Evolutionary conservation across 2,797 vertebrate genomes (phyloP).

Genomic region (Gymnothorax reevesii): DNA sequence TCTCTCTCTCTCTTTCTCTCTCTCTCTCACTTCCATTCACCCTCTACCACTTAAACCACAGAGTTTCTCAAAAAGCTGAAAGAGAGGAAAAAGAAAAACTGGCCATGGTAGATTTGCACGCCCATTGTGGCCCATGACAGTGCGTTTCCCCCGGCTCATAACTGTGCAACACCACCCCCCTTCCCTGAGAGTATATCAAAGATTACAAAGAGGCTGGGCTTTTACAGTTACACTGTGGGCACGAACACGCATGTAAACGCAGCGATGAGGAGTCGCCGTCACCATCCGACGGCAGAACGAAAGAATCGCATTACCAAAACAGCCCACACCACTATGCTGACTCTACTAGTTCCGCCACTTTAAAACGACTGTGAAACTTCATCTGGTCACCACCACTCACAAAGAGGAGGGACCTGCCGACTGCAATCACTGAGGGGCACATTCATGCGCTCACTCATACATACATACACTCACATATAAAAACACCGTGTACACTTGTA

Average conservation of each 20-base stretch:
- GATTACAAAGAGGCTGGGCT: slow-evolving; percentile 78
- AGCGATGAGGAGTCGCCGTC: slow-evolving; percentile 66
- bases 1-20: not conserved
- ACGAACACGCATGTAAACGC: slow-evolving; percentile 79
- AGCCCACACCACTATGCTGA: slow-evolving; percentile 73
- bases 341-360: slow-evolving; percentile 75
- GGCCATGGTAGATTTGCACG: slow-evolving; percentile 77
- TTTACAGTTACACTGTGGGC: slow-evolving; percentile 77
- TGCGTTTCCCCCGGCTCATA: slow-evolving; percentile 65
- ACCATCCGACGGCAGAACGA: slow-evolving; percentile 67
- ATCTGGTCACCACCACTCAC: slow-evolving; percentile 72
- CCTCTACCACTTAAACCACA: slow-evolving; percentile 51
- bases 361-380: slow-evolving; percentile 79
- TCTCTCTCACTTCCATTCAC: not conserved
- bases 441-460: slow-evolving; percentile 18
- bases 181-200: slow-evolving; percentile 72
- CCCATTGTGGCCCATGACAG: slow-evolving; percentile 75
- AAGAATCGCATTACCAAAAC: slow-evolving; percentile 62
- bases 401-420: slow-evolving; percentile 65
- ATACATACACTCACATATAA: not conserved
- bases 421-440: not conserved
- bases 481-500: slow-evolving; percentile 39
- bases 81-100: slow-evolving; percentile 59
- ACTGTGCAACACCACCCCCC: slow-evolving; percentile 66
- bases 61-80: slow-evolving; percentile 41